Evolutionary conservation across 2,797 vertebrate genomes (phyloP), one percentile per base, ranked within the genome.

Genomic region (Sebastes cheni): DNA sequence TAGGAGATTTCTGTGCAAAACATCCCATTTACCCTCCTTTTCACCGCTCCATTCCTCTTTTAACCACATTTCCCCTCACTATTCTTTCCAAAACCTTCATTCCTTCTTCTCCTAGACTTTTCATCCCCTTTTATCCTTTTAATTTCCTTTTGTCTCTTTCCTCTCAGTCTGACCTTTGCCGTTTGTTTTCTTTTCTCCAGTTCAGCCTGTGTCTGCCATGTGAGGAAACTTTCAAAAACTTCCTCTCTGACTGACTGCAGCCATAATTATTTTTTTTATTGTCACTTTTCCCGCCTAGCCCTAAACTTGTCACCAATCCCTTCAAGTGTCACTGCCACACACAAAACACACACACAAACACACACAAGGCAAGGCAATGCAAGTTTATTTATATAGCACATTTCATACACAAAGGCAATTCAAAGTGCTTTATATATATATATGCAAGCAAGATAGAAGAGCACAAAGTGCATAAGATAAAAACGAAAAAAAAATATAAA

Each of bases 141-240:
- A 6, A 89, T 92, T 91, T 92, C 88, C 89, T 82, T 69, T 79
- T 52, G 79, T 85, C 82, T 88, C 75, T 46, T 46, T 46, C 85
- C 81, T 76, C 73, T 75, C 60, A 12, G 62, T 73, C 82, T 90
- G 72, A 75, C 68, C 78, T 32, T 71, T 39, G 65, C 22, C 56
- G n/a, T 65, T 32, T 77, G 10, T 79, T 79, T 73, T 42, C 42
- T n/a, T 58, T 12, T 46, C 14, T 76, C 60, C 20, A 18, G 6
- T 12, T 60, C 42, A 50, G 22, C 7, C 60, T 56, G 67, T 56
- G 67, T 59, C 75, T 59, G 68, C 52, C 73, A 14, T 75, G 70
- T 23, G 75, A 85, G 82, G 81, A 81, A 88, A 85, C 75, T 73
- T 81, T 64, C 9, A 69, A 73, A 67, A 73, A 67, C 70, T 72